Base-by-base conservation (phyloP, 2,888 invertebrate species). In the Melitaea athalia region DNA sequence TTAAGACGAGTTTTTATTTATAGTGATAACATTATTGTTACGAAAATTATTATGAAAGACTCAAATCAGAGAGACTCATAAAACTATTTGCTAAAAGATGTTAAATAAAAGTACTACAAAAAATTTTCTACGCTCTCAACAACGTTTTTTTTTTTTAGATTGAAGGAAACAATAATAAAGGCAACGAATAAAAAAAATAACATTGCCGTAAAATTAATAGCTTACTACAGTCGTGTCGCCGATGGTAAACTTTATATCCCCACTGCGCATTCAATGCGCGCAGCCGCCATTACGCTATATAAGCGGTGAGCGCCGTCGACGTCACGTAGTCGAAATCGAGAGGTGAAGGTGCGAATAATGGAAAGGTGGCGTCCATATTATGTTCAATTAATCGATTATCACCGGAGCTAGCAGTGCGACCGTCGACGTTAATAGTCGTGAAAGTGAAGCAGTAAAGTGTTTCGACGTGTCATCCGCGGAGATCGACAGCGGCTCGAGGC, bases 291-390 rank as follows among this genome's bases (percentile, higher is more conserved):
- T 76, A 73, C 75, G 70, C 72, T 87, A 89, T 91, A 91, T 85
- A 92, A 83, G 79, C 83, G 57, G 62, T 76, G 83, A 81, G 85
- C 87, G 85, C 86, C 83, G 74, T 79, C 86, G 80, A 82, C 85
- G 88, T 89, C 85, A 90, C 88, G 89, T 88, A 92, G 92, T 92
- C 85, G 88, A 88, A 90, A 86, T 91, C 89, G 91, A 90, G 87
- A 89, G 89, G 91, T 84, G 89, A 88, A 90, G 86, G 86, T 86
- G 88, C 81, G 82, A 89, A 91, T 88, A 85, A 92, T 92, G 92
- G 92, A 89, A 86, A 91, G 85, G 91, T 90, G 90, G 85, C 90
- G 88, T 91, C 86, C 82, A 83, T 85, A 83, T 86, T 86, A 82
- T 85, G 85, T 90, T 85, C 81, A 84, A 81, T 84, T 84, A 88